Base-by-base conservation (phyloP, 2,797 vertebrate species). In the Hyperoplus lanceolatus region DNA sequence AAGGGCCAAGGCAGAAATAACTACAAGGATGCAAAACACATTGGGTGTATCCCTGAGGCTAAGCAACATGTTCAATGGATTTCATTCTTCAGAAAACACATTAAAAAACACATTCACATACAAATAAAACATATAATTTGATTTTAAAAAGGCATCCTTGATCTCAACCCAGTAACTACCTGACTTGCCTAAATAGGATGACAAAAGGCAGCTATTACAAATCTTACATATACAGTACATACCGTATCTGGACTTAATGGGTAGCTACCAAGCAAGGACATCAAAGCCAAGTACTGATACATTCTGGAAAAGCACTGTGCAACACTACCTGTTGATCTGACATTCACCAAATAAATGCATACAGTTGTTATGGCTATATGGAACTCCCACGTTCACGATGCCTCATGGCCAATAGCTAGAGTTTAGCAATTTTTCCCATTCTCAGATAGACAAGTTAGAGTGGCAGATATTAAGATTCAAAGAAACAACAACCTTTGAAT, bases 21-120 rank as follows among this genome's bases (percentile, higher is more conserved):
- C 43, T 42, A 72, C 45, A 49, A 29, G 45, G 50, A 70, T 60
- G 55, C 29, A 61, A 65, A 75, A 67, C 62, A 13, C 1, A 60
- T 6, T 49, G 39, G 15, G 21, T 41, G 3, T 46, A 42, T 62
- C 15, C 7, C 61, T n/a, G n/a, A 62, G 8, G 38, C 39, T 39
- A 2, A 0, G 50, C 13, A 75, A 57, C 29, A 42, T 58, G 0
- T 4, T 14, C 15, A 55, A 48, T 15, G 15, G 8, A 74, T 58
- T 73, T 51, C 0, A 54, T 60, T 55, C 56, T 16, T 65, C 16
- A 45, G 14, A 46, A 61, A 71, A 61, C 16, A 42, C 16, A 50
- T 38, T 29, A 16, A 48, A 46, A 69, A 56, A 3, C 16, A 21
- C 21, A 21, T 21, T 21, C 29, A 29, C 29, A 29, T 29, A 29